Evolutionary conservation across 1,140 invertebrate genomes (phyloP), one percentile per base, ranked within the genome.

Genomic region (Drosophila ogumai): DNA sequence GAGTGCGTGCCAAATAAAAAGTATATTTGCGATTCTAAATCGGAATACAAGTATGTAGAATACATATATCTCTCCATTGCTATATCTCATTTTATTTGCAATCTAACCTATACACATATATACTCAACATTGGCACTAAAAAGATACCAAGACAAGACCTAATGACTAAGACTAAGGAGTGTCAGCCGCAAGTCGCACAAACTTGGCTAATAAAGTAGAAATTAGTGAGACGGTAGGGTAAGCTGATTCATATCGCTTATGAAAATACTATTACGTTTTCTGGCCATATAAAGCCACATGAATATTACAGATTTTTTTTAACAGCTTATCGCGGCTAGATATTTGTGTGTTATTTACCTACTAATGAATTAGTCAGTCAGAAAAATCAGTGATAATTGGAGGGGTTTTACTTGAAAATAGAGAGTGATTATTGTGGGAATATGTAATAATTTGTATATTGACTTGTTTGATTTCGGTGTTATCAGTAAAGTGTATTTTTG

Each of bases 101-200:
- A 63, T 78, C 82, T 79, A 82, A 60, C 56, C 66, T n/a, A 77
- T 60, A 73, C 43, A 49, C 19, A 60, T 13, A 38, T 22, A 1
- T 7, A 5, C 46, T n/a, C 25, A 50, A 22, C 3, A 47, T 31
- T 34, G 47, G 34, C 19, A 43, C 13, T 55, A 55, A 50, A 54
- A 34, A 59, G 54, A 65, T 75, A 79, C 50, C 56, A 56, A 74
- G 71, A 49, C 41, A 60, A 74, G 71, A 55, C 28, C 56, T 88
- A 88, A 85, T 88, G 84, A 88, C 85, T 88, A 90, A 88, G 84
- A 88, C 84, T 88, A 88, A 88, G 84, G 84, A 88, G 84, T 87
- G 84, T 75, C 81, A 61, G 49, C 28, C 49, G 9, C 56, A 67
- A 72, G 41, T 54, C 52, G 63, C 52, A 60, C 38, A 68, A 80